These are phyloP conservation scores for Machimus rusticus DNA, from an alignment of 2,888 invertebrate genomes.

Conservation along the genomic window DNA sequence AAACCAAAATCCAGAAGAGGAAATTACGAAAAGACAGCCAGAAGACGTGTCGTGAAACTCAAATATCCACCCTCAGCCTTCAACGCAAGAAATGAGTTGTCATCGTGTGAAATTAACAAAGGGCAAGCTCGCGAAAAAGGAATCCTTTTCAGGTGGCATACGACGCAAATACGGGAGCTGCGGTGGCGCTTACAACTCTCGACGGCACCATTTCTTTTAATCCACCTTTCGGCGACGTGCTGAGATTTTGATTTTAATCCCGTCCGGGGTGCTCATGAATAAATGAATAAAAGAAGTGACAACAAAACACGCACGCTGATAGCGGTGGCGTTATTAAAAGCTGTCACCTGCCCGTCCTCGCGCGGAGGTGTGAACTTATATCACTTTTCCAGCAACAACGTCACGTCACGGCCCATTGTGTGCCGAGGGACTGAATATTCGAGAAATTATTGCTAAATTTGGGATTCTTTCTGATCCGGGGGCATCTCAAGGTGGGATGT, in stretches of 20 bases:
- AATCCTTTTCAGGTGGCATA: neutral
- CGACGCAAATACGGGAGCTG: neutral
- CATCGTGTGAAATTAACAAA: neutral
- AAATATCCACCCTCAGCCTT: neutral
- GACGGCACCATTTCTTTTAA: neutral
- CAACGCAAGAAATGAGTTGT: neutral
- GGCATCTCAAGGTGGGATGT: neutral
- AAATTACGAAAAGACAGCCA: neutral
- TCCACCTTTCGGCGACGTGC: slow-evolving; percentile 1
- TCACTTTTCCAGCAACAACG: neutral
- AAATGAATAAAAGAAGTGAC: slow-evolving; percentile 4
- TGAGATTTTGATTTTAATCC: slow-evolving; percentile 14
- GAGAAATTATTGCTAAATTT: neutral
- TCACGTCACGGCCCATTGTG: neutral
- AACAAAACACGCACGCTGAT: slow-evolving; percentile 6
- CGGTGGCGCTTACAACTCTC: neutral
- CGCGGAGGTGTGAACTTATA: neutral
- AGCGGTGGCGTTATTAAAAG: neutral
- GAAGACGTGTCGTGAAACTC: neutral
- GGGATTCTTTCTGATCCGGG: neutral
- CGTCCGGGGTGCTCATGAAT: slow-evolving; percentile 14
- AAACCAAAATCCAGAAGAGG: neutral
- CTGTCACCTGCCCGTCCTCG: slow-evolving; percentile 5
- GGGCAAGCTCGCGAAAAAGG: neutral
- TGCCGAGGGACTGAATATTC: neutral